Evolutionary conservation across 2,888 invertebrate species (phyloP), one percentile per base, ranked within the genome.

Genomic region (Julus scandinavius): DNA sequence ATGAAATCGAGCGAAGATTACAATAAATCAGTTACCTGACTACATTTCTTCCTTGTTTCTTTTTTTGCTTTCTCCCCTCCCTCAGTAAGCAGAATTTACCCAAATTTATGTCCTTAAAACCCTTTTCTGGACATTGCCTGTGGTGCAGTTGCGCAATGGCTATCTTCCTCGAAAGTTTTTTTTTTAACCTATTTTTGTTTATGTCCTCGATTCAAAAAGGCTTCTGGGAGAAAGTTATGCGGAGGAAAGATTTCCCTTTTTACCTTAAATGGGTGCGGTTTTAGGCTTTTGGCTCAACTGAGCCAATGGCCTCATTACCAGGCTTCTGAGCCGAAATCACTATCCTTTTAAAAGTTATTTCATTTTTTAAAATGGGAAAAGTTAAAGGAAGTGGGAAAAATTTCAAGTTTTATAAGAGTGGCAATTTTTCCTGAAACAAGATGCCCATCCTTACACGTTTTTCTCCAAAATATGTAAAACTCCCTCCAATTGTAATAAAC

Each of bases 1-100:
- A 63, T 63, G 63, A 63, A 63, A 63, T 63, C 63, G 63, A 63
- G 63, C n/a, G 63, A 63, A 63, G 63, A 63, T 63, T n/a, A 63
- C 63, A 63, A 63, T 63, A 63, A 63, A 63, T 63, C 63, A 63
- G 63, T 63, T 63, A 63, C n/a, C 63, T n/a, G 63, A 4, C 63
- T 63, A 17, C 63, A n/a, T 63, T 63, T 63, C 63, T 63, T 63
- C 63, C 63, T 63, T 6, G 54, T 54, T 54, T n/a, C n/a, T 63
- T 63, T 63, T 63, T 63, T 63, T n/a, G 17, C 63, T 63, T 63
- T 63, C 63, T 63, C 63, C 54, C 63, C 63, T 63, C 63, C n/a
- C 63, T 63, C 63, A n/a, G 63, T 17, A 17, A 63, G 63, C 63
- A 63, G 63, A 63, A 63, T 63, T 63, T 63, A 63, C 63, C 63